Evolutionary conservation across 1,140 invertebrate genomes (phyloP), one percentile per base, ranked within the genome.

Genomic region (Zophobas atratus): DNA sequence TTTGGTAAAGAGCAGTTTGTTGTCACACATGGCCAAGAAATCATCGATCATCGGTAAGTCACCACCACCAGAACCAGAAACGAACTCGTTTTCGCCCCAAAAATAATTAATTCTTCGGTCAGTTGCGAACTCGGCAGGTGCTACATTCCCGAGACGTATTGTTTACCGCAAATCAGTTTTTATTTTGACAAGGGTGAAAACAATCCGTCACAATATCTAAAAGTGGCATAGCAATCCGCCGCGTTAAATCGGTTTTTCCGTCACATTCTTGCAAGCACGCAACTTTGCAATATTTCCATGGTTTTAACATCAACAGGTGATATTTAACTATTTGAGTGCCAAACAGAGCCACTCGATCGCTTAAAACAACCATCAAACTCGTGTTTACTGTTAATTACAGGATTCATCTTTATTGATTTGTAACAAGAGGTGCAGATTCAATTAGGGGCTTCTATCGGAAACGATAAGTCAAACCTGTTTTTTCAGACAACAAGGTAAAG

Each of bases 341-440:
- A 67, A 67, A 67, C 60, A 63, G 36, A 43, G 39, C 38, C 39
- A 46, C 60, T 67, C 60, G 43, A 67, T 67, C 39, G 39, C 60
- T 46, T 67, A 67, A 67, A 67, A 67, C 39, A 67, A 67, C 60
- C 60, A 67, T 67, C 60, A 43, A 2, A 20, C 60, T 43, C 60
- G 41, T 67, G 60, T 67, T 67, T 67, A 67, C 60, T 67, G 43
- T 67, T 67, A 67, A 67, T 67, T 67, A 67, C 33, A 20, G 60
- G 60, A 67, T 67, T 67, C 41, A 67, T 67, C 43, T 67, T 67
- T n/a, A 60, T 43, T 67, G 60, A 67, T 67, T 67, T 67, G 1
- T 41, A 39, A 38, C 20, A 67, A 67, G 60, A 67, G 43, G 41
- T 67, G 43, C 41, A 43, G 20, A 51, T 20, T 51, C 20, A 51